Base-by-base conservation (phyloP, 2,797 vertebrate species). In the Hemitrygon akajei region DNA sequence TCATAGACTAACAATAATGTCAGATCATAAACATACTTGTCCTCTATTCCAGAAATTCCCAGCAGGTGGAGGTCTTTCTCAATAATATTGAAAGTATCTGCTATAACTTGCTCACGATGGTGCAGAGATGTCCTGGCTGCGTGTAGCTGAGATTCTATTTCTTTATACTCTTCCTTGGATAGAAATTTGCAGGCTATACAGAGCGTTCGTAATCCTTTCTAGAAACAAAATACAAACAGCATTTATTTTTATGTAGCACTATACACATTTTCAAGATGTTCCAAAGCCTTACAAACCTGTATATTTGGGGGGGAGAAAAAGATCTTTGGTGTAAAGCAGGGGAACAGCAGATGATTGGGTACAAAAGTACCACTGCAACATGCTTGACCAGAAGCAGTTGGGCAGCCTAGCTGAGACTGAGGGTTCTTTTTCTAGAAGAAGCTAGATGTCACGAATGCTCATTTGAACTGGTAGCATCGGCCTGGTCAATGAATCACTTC, bases 131-230 rank as follows among this genome's bases (percentile, higher is more conserved):
- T 99, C 81, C 98, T 98, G 91, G 99, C 99, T 91, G 97, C 96
- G 63, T 96, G 97, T 56, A 99, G 97, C 93, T 96, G 96, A 94
- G 95, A 96, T 94, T 98, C 97, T 94, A 98, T 96, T 93, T 98
- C 98, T 0, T 96, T 94, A 95, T 98, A 99, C 94, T 99, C 98
- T 94, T 98, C 97, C 0, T 95, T 94, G 93, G 97, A 98, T 96
- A 99, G 99, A 94, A 96, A 97, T 95, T 98, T 97, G 95, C 98
- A 99, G 66, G 98, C 99, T 93, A 99, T 94, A 47, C 99, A 99
- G 93, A 99, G 97, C 94, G 98, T 99, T 95, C 99, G 97, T 93
- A 99, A 96, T 93, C 99, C 99, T 97, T 99, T 99, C 99, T 99
- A 94, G 69, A 58, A 87, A 94, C 40, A 12, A 9, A 76, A 93